Evolutionary conservation across 1,140 invertebrate genomes (phyloP).

Genomic region (Drosophila burlai): DNA sequence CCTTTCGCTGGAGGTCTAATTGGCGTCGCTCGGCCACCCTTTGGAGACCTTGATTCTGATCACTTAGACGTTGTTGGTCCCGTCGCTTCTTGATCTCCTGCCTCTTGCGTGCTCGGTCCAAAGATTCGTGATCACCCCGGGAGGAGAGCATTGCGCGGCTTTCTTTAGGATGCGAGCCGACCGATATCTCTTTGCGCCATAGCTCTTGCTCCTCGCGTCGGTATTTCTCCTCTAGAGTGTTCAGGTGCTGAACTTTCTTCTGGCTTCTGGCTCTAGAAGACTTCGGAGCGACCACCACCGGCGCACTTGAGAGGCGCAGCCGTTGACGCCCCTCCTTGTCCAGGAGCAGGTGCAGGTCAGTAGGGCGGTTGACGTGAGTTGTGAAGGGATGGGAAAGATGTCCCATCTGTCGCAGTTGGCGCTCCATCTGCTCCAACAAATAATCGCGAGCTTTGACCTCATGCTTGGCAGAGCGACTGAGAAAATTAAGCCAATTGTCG

Average conservation of each 20-base stretch:
- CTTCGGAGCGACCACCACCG: background rate
- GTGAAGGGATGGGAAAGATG: conserved; percentile 14
- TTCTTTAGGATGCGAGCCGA: too few species aligned
- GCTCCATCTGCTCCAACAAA: conserved; percentile 11
- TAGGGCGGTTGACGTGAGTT: background rate
- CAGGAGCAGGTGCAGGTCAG: background rate
- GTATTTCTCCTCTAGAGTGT: conserved; percentile 9
- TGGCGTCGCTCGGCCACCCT: background rate
- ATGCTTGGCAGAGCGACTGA: conserved; percentile 2
- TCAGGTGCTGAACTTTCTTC: conserved; percentile 3
- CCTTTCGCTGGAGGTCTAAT: background rate
- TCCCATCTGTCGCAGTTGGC: conserved; percentile 7
- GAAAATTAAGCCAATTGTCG: background rate
- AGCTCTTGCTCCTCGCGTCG: conserved; percentile 6
- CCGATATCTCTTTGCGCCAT: background rate
- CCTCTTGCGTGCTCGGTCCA: background rate
- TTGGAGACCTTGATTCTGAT: background rate
- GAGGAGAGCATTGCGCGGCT: background rate
- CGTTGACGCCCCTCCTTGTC: conserved; percentile 7
- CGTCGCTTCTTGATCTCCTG: background rate
- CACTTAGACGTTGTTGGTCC: background rate
- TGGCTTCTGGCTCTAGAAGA: background rate
- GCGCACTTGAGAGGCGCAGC: background rate
- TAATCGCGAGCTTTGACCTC: conserved; percentile 2
- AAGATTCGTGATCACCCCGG: background rate